A percentile compares a stretch with the other conserved stretches of the same genome.
phyloP scores from a whole-genome alignment of 2,113 vertebrate species.

The Vidua macroura region DNA sequence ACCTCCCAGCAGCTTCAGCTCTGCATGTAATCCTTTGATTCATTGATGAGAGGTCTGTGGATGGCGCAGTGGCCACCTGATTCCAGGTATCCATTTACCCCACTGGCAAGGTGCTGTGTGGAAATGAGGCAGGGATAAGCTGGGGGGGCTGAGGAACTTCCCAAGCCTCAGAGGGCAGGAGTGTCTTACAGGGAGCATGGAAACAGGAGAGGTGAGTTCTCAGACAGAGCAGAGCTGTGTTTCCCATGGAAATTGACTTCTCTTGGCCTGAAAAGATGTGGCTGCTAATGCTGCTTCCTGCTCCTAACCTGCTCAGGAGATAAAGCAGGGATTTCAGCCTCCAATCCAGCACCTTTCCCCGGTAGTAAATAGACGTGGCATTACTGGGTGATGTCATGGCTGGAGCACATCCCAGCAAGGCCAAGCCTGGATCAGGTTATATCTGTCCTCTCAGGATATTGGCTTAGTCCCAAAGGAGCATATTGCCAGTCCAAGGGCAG shows the following conservation, averaged over 20 bases:
- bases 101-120: background rate
- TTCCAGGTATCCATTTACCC: background rate
- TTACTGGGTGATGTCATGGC: conserved; percentile 44
- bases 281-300: conserved; percentile 34
- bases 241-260: background rate
- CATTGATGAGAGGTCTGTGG: background rate
- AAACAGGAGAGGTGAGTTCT: background rate
- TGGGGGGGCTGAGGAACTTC: background rate
- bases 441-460: conserved; percentile 23
- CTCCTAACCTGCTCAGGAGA: conserved; percentile 40
- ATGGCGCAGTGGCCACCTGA: background rate
- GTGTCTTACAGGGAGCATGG: background rate
- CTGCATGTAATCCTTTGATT: background rate
- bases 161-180: background rate
- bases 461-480: conserved; percentile 53
- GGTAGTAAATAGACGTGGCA: conserved; percentile 31
- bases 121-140: background rate
- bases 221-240: background rate
- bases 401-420: conserved; percentile 28
- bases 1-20: background rate
- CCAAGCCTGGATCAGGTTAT: conserved; percentile 57
- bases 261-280: background rate
- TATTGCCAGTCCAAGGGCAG: conserved; percentile 28
- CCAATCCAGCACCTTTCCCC: conserved; percentile 16
- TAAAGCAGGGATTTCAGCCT: conserved; percentile 40